Conservation (phyloP, 2,888 invertebrate genomes). For the Ectemnius continuus region DNA sequence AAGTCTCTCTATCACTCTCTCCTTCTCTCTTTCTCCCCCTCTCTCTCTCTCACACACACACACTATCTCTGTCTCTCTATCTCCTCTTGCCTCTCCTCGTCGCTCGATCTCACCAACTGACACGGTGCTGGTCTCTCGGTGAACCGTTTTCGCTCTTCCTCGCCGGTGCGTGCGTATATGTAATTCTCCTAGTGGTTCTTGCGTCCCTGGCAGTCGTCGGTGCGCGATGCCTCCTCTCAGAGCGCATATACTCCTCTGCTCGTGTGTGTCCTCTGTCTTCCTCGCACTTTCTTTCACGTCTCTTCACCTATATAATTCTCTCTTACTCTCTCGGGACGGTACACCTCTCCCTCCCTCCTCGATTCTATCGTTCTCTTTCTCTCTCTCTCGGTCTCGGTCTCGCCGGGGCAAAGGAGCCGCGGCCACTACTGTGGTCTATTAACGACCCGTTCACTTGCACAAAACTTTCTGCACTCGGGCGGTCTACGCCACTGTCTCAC, state of each 20-base stretch:
- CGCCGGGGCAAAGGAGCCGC: constrained; percentile 34
- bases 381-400: constrained; percentile 24
- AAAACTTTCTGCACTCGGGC: constrained; percentile 60
- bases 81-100: constrained; percentile 23
- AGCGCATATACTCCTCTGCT: constrained; percentile 45
- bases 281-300: constrained; percentile 5
- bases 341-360: constrained; percentile 13
- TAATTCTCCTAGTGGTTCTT: constrained; percentile 33
- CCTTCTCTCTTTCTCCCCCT: constrained; percentile 32
- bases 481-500: constrained; percentile 43
- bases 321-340: constrained; percentile 8
- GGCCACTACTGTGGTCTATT: constrained; percentile 62
- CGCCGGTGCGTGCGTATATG: neutral
- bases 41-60: constrained; percentile 26
- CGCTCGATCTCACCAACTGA: constrained; percentile 31
- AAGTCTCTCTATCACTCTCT: neutral
- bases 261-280: constrained; percentile 29
- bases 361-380: constrained; percentile 6
- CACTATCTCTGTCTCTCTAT: constrained; percentile 7
- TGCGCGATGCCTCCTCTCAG: constrained; percentile 36
- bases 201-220: constrained; percentile 46
- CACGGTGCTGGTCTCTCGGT: constrained; percentile 7
- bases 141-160: constrained; percentile 2
- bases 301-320: neutral
- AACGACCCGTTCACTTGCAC: constrained; percentile 69